A percentile compares a stretch with the other conserved stretches of the same genome.
Evolutionary conservation across 1,140 invertebrate genomes (phyloP).

Genomic region (Achroia grisella): DNA sequence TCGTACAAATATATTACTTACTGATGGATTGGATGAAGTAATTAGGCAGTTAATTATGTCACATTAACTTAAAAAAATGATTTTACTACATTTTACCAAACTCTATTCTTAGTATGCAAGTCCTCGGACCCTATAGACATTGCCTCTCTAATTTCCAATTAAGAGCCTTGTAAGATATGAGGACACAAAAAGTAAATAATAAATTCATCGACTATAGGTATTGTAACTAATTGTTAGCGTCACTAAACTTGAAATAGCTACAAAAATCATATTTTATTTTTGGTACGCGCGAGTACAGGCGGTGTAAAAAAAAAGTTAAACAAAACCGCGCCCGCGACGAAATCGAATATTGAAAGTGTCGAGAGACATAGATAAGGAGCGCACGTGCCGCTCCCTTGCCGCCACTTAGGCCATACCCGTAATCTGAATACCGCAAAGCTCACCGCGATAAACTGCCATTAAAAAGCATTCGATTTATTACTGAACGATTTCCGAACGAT

Average conservation of each 20-base stretch:
- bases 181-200: too few relatives aligned
- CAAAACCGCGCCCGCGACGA: constrained; percentile 46
- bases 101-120: too few relatives aligned
- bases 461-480: constrained; percentile 73
- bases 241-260: constrained; percentile 17
- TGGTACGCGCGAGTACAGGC: constrained; percentile 17
- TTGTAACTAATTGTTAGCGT: constrained; percentile 13
- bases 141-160: too few relatives aligned
- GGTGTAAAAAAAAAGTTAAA: constrained; percentile 40
- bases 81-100: too few relatives aligned
- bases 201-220: background rate
- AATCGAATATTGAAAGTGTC: constrained; percentile 72
- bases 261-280: constrained; percentile 19
- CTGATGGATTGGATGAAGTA: too few relatives aligned
- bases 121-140: too few relatives aligned
- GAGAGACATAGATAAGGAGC: constrained; percentile 61
- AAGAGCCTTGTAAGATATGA: too few relatives aligned
- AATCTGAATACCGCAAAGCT: constrained; percentile 70
- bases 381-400: constrained; percentile 58
- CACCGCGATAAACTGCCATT: constrained; percentile 71
- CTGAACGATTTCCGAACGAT: constrained; percentile 64
- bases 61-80: too few relatives aligned
- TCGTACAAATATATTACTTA: too few relatives aligned
- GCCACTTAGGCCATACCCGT: constrained; percentile 58
- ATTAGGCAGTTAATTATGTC: too few relatives aligned